Base-by-base conservation (phyloP, 92 coral and sea anemone species). In the Plumapathes pennacea region DNA sequence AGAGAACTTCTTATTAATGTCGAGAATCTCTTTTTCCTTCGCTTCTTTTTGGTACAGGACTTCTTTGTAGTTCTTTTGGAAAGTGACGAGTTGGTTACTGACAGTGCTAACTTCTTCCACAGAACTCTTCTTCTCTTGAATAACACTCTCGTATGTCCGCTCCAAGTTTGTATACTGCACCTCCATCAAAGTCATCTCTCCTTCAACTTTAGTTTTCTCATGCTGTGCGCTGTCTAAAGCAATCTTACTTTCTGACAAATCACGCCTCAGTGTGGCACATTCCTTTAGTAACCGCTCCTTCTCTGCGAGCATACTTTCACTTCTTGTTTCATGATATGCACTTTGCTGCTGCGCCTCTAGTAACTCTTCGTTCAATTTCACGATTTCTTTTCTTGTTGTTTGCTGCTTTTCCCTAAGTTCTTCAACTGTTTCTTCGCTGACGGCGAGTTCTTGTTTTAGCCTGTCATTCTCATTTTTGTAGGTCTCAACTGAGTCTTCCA, bases 261-360 rank as follows among this genome's bases (percentile, higher is more conserved):
- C 84, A 27, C 74, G 64, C 51, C 74, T 84, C 53, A 83, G 33
- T 1, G 48, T 42, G 18, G 38, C 37, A 43, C 57, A 47, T n/a
- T 83, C 85, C 71, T 50, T 77, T 26, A 62, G 72, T 10, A 77
- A 11, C 34, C 67, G 65, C 6, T 83, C 81, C 21, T 85, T 85
- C 26, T 88, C 96, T 38, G 72, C 69, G 20, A 41, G 30, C 11
- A 82, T 36, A 32, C 43, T 50, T 31, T 63, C 88, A 19, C 52
- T 61, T 22, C 81, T 53, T 21, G 52, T 28, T 32, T 77, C 67
- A 14, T 72, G 9, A 27, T 81, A 78, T 1, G 80, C 49, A 1
- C 77, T 64, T 46, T 78, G 69, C 48, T 86, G 85, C 26, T 66
- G 69, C 49, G 73, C 37, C 18, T 62, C 64, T 4, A 57, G 49